Base-by-base conservation (phyloP, 2,113 vertebrate genomes). In the human region DNA sequence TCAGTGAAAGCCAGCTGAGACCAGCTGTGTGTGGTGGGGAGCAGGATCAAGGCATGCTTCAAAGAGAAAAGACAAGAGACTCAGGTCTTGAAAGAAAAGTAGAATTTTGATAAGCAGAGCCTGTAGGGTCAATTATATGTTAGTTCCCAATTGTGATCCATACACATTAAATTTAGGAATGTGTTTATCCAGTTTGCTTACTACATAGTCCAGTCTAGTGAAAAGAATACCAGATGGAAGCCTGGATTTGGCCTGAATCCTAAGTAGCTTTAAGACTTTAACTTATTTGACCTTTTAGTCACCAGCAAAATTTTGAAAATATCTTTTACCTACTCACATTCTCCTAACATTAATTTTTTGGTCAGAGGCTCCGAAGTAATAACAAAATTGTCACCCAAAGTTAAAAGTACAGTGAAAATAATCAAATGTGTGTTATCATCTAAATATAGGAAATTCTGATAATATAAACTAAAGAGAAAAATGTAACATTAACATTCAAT, bases 371-470 rank as follows among this genome's bases (percentile, higher is more conserved):
- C 40, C 38, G 90, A 91, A 87, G 14, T 8, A 73, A 17, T 81
- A 82, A 82, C n/a, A 82, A 50, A 92, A 83, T 89, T 59, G n/a
- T 89, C 61, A 94, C n/a, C n/a, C 22, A 76, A 97, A 95, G 55
- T 27, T 80, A 81, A 93, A 57, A 6, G 17, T 35, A 79, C 1
- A 68, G 35, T 73, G 32, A 93, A 93, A 89, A 82, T 82, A 93
- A 86, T 23, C 17, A 96, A 93, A 81, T 8, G 1, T 78, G 32
- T 90, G 72, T 45, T 7, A 7, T 57, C 68, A 90, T 43, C 68
- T 38, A 93, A 89, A 38, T 66, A 1, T 38, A 81, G 30, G 50
- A 87, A 87, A 94, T 90, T 59, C 55, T 38, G 50, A 22, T 85
- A 59, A 64, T 20, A 75, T 3, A 18, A 32, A 52, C n/a, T 12